A percentile compares a stretch with the other conserved stretches of the same genome.
phyloP scores from a whole-genome alignment of 2,888 invertebrate species.

The Ceramica pisi region DNA sequence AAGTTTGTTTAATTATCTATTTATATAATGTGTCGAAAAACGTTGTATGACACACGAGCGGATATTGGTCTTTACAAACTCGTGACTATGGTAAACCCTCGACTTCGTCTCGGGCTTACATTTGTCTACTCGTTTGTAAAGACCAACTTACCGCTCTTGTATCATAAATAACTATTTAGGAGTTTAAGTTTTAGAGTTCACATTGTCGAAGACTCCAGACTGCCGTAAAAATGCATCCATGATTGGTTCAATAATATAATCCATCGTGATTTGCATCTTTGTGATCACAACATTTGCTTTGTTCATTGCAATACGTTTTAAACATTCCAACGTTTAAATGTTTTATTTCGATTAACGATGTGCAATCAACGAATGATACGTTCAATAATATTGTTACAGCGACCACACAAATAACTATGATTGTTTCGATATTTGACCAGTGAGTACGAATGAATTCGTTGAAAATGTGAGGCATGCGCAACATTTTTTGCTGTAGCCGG shows the following conservation, averaged over 20 bases:
- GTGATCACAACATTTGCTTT: conserved; percentile 36
- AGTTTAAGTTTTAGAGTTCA: conserved; percentile 24
- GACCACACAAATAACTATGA: conserved; percentile 50
- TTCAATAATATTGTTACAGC: conserved; percentile 49
- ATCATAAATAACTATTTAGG: no score
- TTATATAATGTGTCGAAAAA: no score
- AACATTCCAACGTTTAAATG: conserved; percentile 43
- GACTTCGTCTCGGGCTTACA: no score
- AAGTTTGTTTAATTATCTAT: no score
- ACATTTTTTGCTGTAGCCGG: conserved; percentile 51
- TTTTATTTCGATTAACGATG: conserved; percentile 54
- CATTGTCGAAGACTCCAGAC: not conserved
- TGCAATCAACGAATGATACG: conserved; percentile 56
- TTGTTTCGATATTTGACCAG: conserved; percentile 50
- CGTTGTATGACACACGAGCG: no score
- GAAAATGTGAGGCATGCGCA: conserved; percentile 30
- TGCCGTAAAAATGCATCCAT: not conserved
- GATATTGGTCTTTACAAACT: no score
- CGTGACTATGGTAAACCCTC: no score
- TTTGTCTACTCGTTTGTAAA: no score
- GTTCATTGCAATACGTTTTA: conserved; percentile 35
- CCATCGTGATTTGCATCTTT: conserved; percentile 31
- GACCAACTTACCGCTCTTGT: no score
- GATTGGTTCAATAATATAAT: conserved; percentile 17
- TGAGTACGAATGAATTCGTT: conserved; percentile 25